Percentiles rank a stretch among this genome's conserved stretches.
These are phyloP conservation scores for Torymus tubicola DNA, from an alignment of 2,888 invertebrate genomes.

Conservation along the genomic window DNA sequence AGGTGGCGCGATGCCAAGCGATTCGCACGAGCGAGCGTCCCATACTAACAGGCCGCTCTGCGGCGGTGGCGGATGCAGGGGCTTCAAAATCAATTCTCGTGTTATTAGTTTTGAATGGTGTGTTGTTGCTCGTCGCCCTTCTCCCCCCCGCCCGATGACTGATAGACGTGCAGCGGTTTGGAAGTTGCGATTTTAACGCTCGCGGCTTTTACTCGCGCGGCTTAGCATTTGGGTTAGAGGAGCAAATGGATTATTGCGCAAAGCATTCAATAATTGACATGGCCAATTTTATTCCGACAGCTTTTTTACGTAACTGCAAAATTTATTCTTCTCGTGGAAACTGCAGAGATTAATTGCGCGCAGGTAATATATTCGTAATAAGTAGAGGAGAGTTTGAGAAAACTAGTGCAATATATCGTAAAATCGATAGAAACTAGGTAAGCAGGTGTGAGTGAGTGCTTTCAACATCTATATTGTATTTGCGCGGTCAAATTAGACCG, in stretches of 20 bases:
- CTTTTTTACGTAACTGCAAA: too few relatives aligned
- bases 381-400: too few relatives aligned
- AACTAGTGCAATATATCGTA: neutral
- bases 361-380: too few relatives aligned
- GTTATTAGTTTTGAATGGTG: conserved; percentile 30
- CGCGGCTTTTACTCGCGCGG: neutral
- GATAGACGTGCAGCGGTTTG: neutral
- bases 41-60: too few relatives aligned
- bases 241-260: neutral
- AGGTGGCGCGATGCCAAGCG: conserved; percentile 59
- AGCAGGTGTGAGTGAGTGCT: neutral
- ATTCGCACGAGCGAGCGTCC: neutral
- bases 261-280: too few relatives aligned
- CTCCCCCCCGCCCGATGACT: too few relatives aligned
- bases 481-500: conserved; percentile 6
- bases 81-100: conserved; percentile 40
- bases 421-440: neutral
- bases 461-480: neutral
- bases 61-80: neutral
- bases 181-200: neutral
- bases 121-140: too few relatives aligned
- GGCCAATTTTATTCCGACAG: too few relatives aligned
- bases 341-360: too few relatives aligned
- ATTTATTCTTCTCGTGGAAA: too few relatives aligned
- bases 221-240: neutral